These are phyloP conservation scores for Leptinotarsa texana DNA, from an alignment of 1,140 invertebrate species.

Conservation along the genomic window DNA sequence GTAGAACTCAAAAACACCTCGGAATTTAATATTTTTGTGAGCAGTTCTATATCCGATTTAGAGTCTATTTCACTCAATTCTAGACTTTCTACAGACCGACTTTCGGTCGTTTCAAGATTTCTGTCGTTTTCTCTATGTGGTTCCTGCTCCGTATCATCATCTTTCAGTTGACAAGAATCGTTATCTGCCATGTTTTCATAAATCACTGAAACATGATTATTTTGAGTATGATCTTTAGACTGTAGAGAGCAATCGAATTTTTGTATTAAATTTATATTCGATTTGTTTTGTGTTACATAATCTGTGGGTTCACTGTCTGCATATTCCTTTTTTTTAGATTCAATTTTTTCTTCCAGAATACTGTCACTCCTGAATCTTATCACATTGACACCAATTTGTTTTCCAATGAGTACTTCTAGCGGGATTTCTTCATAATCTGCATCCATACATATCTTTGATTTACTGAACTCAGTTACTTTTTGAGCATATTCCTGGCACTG, in stretches of 20 bases:
- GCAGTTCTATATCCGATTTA: conserved; percentile 1
- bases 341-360: neutral
- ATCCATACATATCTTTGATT: conserved; percentile 29
- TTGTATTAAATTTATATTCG: neutral
- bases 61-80: neutral
- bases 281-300: neutral
- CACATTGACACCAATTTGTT: conserved; percentile 14
- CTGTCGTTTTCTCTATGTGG: neutral
- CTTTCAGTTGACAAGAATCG: neutral
- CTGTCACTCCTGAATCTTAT: neutral
- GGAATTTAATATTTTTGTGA: neutral
- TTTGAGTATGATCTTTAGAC: neutral
- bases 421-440: conserved; percentile 44
- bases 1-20: conserved; percentile 4
- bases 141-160: neutral
- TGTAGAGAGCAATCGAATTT: neutral
- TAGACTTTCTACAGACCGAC: neutral
- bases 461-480: conserved; percentile 41
- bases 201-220: neutral
- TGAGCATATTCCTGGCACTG: conserved; percentile 43
- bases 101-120: neutral
- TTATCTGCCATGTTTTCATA: neutral
- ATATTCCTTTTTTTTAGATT: neutral
- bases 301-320: neutral
- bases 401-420: conserved; percentile 38